These are phyloP conservation scores for Thereva nobilitata DNA, from an alignment of 2,888 invertebrate genomes.

Conservation along the genomic window DNA sequence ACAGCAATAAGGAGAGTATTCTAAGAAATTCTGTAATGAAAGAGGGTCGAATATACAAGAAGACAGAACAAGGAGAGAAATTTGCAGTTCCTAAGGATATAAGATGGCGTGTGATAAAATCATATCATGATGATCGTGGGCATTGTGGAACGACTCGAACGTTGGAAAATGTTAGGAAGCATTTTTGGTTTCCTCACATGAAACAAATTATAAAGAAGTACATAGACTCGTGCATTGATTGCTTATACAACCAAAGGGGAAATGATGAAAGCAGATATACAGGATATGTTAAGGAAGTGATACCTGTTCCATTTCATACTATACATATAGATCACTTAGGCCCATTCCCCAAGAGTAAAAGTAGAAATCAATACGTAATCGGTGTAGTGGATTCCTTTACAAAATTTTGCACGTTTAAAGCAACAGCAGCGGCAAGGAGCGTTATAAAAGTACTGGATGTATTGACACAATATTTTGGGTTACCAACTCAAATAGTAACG, in stretches of 20 bases:
- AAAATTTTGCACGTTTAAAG: background rate
- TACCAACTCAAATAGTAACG: background rate
- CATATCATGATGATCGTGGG: background rate
- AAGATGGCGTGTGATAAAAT: background rate
- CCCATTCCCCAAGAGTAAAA: background rate
- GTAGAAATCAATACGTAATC: background rate
- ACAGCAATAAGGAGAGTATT: too few species aligned
- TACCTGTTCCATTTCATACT: too few species aligned
- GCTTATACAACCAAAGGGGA: background rate
- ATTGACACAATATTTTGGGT: constrained; percentile 1
- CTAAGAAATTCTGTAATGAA: too few species aligned
- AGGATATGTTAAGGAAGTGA: too few species aligned
- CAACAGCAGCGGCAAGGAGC: too few species aligned
- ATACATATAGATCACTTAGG: background rate
- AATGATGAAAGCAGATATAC: too few species aligned
- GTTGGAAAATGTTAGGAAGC: background rate
- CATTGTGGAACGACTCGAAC: too few species aligned
- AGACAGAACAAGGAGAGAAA: background rate
- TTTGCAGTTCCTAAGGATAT: background rate
- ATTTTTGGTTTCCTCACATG: background rate
- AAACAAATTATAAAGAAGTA: background rate
- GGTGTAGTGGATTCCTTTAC: background rate
- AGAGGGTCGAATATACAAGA: background rate
- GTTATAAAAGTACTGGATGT: background rate
- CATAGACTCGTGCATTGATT: background rate